Base-by-base conservation (phyloP, 2,113 vertebrate genomes). In the Pyrgilauda ruficollis region DNA sequence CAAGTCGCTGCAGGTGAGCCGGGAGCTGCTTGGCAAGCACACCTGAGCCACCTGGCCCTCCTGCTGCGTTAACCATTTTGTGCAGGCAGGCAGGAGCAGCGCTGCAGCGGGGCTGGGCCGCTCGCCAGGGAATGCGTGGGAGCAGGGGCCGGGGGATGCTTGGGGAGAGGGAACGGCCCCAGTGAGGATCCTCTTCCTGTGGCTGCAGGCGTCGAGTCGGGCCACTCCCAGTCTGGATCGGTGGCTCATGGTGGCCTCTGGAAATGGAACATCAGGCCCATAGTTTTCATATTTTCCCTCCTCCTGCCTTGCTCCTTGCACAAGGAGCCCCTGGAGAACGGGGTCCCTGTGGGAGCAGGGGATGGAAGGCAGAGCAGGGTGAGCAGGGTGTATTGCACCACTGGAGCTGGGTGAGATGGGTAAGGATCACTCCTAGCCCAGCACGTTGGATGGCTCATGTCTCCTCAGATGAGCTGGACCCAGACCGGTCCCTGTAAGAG, bases 1-100 rank as follows among this genome's bases (percentile, higher is more conserved):
- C 97, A 97, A 94, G 97, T 96, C 12, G 1, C 88, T 94, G 96
- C 97, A 98, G 96, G 97, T 89, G 94, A 91, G 70, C 30, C 3
- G 5, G 91, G 94, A 93, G 87, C 91, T 16, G 63, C 77, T 91
- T 92, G 95, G 93, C 85, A 85, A 8, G 76, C 91, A 82, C 92
- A 69, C 91, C 88, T 81, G 78, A 92, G 92, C 90, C 97, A 93
- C 95, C 96, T 96, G 96, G 95, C 61, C 81, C 13, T 52, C 52
- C 88, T 44, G 92, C 93, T 1, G 76, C 0, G 10, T 59, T 44
- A 70, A 49, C 92, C 50, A 22, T 64, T 55, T 4, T 33, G 69
- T 26, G 78, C 93, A 79, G 47, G 44, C 43, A 63, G 89, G 92
- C 77, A 58, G 87, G 84, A 91, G 80, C 77, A 22, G 73, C 0